These are phyloP conservation scores for Tetheella fluctuosa DNA, from an alignment of 2,888 invertebrate species.

Conservation along the genomic window DNA sequence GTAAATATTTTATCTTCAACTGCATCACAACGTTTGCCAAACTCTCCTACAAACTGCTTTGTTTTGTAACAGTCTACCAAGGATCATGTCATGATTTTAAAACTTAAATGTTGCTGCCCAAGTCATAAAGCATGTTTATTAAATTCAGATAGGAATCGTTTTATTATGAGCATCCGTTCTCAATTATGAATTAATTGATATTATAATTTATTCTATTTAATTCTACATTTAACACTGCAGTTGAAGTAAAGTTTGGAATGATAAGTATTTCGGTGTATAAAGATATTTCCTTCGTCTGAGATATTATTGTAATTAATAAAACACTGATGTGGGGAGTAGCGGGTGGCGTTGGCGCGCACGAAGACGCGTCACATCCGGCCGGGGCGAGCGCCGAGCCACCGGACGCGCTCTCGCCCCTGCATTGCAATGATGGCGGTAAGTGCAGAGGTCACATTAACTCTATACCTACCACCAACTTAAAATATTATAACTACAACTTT, in stretches of 20 bases:
- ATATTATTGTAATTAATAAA: conserved; percentile 11
- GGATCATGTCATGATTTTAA: not conserved
- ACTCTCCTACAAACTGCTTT: not conserved
- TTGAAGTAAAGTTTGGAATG: too few species aligned
- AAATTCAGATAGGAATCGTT: too few species aligned
- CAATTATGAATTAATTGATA: too few species aligned
- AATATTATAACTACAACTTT: too few species aligned
- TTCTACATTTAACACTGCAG: too few species aligned
- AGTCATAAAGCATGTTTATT: too few species aligned
- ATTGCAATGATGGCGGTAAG: conserved; percentile 43
- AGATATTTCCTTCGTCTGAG: too few species aligned
- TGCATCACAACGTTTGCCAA: not conserved
- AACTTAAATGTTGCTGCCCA: not conserved
- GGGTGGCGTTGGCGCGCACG: conserved; percentile 44
- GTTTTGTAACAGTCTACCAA: not conserved
- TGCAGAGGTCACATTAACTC: conserved; percentile 29
- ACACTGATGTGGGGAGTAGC: conserved; percentile 27
- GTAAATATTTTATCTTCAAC: not conserved
- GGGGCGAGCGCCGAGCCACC: conserved; percentile 37
- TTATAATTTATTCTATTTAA: too few species aligned
- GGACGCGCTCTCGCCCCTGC: conserved; percentile 43
- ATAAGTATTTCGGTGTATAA: too few species aligned
- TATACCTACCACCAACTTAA: conserved; percentile 29
- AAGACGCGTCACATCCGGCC: conserved; percentile 49
- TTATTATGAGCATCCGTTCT: too few species aligned